Conservation (phyloP, 2,888 invertebrate species). For the Rhagonycha fulva region DNA sequence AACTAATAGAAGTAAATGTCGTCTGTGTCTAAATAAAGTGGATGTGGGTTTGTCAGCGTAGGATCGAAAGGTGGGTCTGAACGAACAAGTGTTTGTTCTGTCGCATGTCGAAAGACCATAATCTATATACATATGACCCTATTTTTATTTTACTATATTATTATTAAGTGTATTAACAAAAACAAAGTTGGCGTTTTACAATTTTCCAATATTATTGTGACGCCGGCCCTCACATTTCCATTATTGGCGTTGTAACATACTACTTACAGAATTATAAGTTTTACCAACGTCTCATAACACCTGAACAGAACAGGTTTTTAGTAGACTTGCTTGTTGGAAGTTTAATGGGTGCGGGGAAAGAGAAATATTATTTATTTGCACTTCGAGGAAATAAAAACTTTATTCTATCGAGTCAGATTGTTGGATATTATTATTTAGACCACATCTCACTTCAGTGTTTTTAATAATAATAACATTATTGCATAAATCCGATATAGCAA, state of each 20-base stretch:
- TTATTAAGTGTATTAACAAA: not conserved
- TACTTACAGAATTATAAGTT: not conserved
- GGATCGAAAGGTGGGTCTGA: constrained; percentile 32
- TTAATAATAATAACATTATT: too few species aligned
- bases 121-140: constrained; percentile 14
- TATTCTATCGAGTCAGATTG: not conserved
- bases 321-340: not conserved
- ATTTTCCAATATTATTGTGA: too few species aligned
- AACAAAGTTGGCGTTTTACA: too few species aligned
- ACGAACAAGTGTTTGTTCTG: constrained; percentile 33
- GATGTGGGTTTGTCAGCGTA: constrained; percentile 34
- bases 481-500: too few species aligned
- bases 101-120: constrained; percentile 12
- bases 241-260: too few species aligned
- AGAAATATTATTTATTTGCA: too few species aligned
- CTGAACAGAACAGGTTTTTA: not conserved
- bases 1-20: constrained; percentile 33
- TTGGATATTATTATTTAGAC: not conserved
- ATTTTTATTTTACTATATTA: constrained; percentile 17
- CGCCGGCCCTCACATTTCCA: too few species aligned
- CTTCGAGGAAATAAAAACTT: too few species aligned
- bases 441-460: not conserved
- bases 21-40: constrained; percentile 28
- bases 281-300: not conserved
- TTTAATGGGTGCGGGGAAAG: too few species aligned